Conservation (phyloP, 2,888 invertebrate species). For the Strigamia maritima region DNA sequence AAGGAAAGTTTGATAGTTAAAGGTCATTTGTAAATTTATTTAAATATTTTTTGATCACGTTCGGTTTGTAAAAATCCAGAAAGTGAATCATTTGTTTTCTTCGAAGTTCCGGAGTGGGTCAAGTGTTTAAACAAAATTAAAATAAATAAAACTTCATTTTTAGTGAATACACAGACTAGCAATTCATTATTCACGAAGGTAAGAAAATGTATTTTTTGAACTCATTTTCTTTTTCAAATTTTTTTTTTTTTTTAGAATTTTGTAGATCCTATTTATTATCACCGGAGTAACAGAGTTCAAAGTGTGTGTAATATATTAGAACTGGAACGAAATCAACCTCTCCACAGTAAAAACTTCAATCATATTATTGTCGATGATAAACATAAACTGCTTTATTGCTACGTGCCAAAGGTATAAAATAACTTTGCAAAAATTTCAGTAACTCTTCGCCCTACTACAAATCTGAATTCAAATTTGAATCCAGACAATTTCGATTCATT, state of each 20-base stretch:
- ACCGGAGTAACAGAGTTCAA: background rate
- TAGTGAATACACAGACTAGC: background rate
- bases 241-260: background rate
- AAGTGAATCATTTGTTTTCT: background rate
- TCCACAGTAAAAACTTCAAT: slow-evolving; percentile 54
- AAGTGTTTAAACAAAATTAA: background rate
- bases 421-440: too few species aligned
- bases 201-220: background rate
- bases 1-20: background rate
- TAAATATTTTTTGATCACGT: background rate
- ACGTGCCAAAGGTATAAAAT: slow-evolving; percentile 91
- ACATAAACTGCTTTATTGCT: slow-evolving; percentile 82
- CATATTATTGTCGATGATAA: slow-evolving; percentile 80
- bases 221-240: background rate
- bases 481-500: too few species aligned
- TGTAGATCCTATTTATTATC: background rate
- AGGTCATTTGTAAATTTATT: background rate
- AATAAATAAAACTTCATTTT: background rate
- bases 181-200: background rate
- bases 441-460: too few species aligned
- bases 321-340: background rate
- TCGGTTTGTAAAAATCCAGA: background rate
- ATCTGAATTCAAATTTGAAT: too few species aligned
- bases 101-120: background rate
- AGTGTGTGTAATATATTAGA: slow-evolving; percentile 16